A percentile compares a stretch with the other conserved stretches of the same genome.
Conservation (phyloP, 2,888 invertebrate species). For the Diarsia rubi region DNA sequence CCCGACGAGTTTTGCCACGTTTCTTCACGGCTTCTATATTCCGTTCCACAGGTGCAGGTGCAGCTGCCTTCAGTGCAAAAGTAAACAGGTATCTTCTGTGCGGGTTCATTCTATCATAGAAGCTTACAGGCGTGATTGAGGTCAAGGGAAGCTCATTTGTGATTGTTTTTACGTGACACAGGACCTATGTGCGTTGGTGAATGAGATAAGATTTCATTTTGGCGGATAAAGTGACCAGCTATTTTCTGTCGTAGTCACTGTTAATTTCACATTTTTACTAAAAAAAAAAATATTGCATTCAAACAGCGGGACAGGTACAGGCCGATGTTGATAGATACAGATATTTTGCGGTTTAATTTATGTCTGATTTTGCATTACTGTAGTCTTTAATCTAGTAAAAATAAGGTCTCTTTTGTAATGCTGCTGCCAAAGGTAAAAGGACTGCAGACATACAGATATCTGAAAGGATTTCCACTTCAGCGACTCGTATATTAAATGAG, state of each 20-base stretch:
- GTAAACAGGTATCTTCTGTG: not conserved
- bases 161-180: no score
- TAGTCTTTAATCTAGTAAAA: no score
- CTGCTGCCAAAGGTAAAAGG: not conserved
- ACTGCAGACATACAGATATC: not conserved
- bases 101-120: not conserved
- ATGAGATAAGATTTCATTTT: no score
- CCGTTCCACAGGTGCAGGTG: no score
- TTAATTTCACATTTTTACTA: not conserved
- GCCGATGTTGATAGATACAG: not conserved
- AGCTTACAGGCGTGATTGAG: not conserved
- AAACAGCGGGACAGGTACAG: not conserved
- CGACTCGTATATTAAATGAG: conserved; percentile 34
- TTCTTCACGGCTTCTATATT: no score
- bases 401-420: not conserved
- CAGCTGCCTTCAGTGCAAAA: not conserved
- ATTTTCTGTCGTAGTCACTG: not conserved
- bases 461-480: conserved; percentile 11
- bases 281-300: not conserved
- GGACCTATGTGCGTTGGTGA: no score
- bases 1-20: no score
- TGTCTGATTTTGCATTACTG: not conserved
- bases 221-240: not conserved
- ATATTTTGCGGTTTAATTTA: not conserved
- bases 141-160: not conserved